Evolutionary conservation across 2,888 invertebrate genomes (phyloP), one percentile per base, ranked within the genome.

Genomic region (Lymantria dispar): DNA sequence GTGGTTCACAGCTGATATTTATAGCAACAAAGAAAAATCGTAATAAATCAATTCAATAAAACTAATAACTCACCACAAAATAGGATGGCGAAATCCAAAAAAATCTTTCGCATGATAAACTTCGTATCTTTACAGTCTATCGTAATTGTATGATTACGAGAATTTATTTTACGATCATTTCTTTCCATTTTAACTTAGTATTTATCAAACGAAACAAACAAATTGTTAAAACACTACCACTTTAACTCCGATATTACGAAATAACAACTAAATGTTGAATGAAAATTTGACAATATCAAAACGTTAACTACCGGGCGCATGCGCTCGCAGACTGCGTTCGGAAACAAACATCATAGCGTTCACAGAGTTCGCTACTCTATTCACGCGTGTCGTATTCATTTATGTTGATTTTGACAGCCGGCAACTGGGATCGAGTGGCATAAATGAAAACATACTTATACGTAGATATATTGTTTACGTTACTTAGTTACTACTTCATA

Each of bases 81-180:
- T 54, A 95, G 76, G 69, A 95, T 93, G 54, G 92, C 70, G 70
- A 95, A 89, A 90, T 96, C 96, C 77, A 94, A 83, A 62, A 94
- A 75, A 65, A 95, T 92, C 88, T 95, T 95, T 72, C 92, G 91
- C 71, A 95, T 77, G 70, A 94, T 86, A 66, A 87, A 84, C 77
- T 85, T 92, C 41, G 92, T 88, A 65, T 93, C 92, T 71, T 43
- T 46, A 37, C 91, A 88, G 73, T 93, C 93, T 85, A 93, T 91
- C 44, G 84, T 84, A 56, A 85, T 78, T 14, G 85, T 80, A 68
- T 85, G 83, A 48, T 70, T 78, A 58, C 87, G 86, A 54, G 82
- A 80, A 65, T 83, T 87, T 8, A 77, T 68, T 78, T 85, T 87
- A 29, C 87, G 79, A 58, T 87, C 85, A 68, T 80, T 87, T 72